Base-by-base conservation (phyloP, 2,797 vertebrate genomes). In the Poeciliopsis turneri region DNA sequence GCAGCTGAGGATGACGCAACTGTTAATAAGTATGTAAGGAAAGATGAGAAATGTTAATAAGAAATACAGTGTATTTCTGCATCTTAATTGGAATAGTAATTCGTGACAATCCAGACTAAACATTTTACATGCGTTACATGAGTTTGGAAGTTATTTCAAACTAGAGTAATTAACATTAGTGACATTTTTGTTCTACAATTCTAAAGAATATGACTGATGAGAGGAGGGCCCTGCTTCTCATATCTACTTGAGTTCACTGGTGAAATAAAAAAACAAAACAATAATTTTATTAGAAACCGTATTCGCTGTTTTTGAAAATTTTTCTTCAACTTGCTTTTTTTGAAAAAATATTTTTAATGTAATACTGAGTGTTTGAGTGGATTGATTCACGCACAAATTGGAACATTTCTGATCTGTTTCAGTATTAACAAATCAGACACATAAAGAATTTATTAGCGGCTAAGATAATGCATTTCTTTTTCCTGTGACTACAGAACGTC, bases 1-100 rank as follows among this genome's bases (percentile, higher is more conserved):
- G 88, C 84, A 83, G 89, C 79, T 76, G 82, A 81, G 81, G 82
- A 78, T 88, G 85, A 90, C 75, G 74, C 81, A 89, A 90, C 87
- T 89, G 87, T 82, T 88, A 84, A 84, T 72, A 84, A 82, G 73
- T 59, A 57, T 79, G 83, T 86, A 76, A 84, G 79, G 28, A 82
- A 47, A 75, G 33, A 16, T 28, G 74, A 79, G 77, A 80, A 71
- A 75, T 9, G 30, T 41, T 78, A n/a, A 11, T 3, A 1, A 53
- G 47, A 55, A 72, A 77, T 5, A 25, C n/a, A 28, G 0, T 2
- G 4, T 33, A 23, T 61, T 79, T 79, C 39, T 76, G 64, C 33
- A 33, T 75, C 85, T 61, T 39, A 81, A 84, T 80, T 70, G 59
- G 80, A 57, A 2, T 20, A 61, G 51, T 59, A 15, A 6, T 76